phyloP scores from a whole-genome alignment of 1,140 invertebrate species.

The Drosophila tsacasi region DNA sequence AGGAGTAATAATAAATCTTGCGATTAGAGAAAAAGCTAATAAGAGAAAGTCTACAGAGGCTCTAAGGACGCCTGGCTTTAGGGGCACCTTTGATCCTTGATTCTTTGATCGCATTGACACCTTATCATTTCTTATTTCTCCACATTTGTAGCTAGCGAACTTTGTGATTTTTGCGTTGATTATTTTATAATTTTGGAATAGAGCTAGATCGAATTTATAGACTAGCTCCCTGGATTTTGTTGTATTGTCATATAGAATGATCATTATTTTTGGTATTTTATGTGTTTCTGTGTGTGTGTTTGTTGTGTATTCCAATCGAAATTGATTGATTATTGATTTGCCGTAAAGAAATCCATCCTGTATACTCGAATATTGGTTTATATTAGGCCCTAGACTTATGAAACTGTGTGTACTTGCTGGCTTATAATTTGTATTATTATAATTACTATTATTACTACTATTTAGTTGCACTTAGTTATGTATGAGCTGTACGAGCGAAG shows the following conservation, averaged over 20 bases:
- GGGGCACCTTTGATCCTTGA: conserved; percentile 7
- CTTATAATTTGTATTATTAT: conserved; percentile 21
- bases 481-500: conserved; percentile 3
- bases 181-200: conserved; percentile 20
- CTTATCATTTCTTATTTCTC: background rate
- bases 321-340: conserved; percentile 27
- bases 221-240: conserved; percentile 12
- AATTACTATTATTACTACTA: conserved; percentile 16
- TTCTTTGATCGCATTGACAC: background rate
- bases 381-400: background rate
- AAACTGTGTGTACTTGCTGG: background rate
- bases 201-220: background rate
- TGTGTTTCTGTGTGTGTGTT: conserved; percentile 9
- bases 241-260: conserved; percentile 5
- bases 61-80: no score
- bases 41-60: background rate
- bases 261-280: background rate
- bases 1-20: background rate
- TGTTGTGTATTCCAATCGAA: conserved; percentile 8
- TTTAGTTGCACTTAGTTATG: conserved; percentile 23
- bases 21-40: background rate
- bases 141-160: conserved; percentile 1
- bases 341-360: conserved; percentile 1
- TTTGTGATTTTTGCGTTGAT: conserved; percentile 13
- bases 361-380: conserved; percentile 17